phyloP scores from a whole-genome alignment of 2,113 vertebrate species.

The Podocnemis expansa region DNA sequence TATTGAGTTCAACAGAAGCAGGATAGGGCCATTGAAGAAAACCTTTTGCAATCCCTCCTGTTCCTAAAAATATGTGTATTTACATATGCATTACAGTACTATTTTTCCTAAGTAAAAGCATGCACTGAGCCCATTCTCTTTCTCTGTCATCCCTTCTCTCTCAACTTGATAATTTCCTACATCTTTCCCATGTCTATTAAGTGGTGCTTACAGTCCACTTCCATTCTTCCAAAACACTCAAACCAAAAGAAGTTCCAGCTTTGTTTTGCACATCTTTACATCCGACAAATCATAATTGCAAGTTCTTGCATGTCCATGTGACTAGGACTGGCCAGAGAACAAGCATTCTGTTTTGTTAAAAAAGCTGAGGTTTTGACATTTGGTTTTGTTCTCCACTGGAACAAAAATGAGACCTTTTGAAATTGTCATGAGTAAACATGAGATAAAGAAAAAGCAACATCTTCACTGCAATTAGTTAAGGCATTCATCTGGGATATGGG shows the following conservation, averaged over 20 bases:
- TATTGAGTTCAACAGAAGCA: not conserved
- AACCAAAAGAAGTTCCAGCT: not conserved
- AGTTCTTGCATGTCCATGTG: not conserved
- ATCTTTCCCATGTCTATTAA: slow-evolving; percentile 9
- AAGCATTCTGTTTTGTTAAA: not conserved
- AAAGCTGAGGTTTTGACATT: not conserved
- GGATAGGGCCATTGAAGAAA: not conserved
- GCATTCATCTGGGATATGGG: not conserved
- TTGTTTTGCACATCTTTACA: not conserved
- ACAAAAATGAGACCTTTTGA: not conserved
- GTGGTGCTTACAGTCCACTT: not conserved
- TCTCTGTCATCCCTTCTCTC: not conserved
- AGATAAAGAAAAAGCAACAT: not conserved
- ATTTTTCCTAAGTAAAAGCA: not conserved
- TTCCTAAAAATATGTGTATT: not conserved
- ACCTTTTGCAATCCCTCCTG: not conserved
- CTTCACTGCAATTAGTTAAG: not conserved
- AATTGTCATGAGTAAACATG: not conserved
- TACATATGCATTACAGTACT: not conserved
- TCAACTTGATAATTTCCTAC: not conserved
- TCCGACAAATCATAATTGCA: not conserved
- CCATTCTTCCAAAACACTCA: not conserved
- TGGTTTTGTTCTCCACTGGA: not conserved
- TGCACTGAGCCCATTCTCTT: not conserved
- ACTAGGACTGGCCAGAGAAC: not conserved